Base-by-base conservation (phyloP, 1,140 invertebrate species). In the Drosophila serrata region DNA sequence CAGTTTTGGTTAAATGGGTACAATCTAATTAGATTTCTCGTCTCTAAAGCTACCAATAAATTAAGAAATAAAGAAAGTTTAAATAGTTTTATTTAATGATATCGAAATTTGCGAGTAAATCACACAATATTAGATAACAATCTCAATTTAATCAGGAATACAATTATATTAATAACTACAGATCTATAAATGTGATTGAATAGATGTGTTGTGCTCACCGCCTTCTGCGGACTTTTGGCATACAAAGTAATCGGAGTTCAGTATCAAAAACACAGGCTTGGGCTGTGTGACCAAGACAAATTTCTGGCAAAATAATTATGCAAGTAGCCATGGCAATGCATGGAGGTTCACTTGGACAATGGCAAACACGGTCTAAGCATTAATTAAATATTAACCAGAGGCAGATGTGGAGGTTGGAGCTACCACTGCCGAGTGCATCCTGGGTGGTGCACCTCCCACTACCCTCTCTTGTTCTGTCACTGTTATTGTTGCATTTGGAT, bases 361-460 rank as follows among this genome's bases (percentile, higher is more conserved):
- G n/a, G 37, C 43, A 61, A 51, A 61, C 55, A 70, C 29, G 17
- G 27, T 9, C 61, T 27, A 13, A 62, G 70, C 29, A 85, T 67
- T 76, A 76, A 77, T 85, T 80, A 73, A 85, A 80, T 72, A 81
- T 76, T 80, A 73, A 75, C 63, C 53, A 24, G 17, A 43, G 40
- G 24, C 56, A 37, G 75, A 72, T 37, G 48, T 13, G 35, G 33
- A n/a, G 46, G 40, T 15, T 39, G 2, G 29, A 27, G 27, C 6
- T 33, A 7, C 42, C 61, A 51, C 19, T 40, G 45, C 17, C 15
- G n/a, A 22, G 22, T 65, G 29, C 55, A 62, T 62, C 33, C 29
- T 7, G 13, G 8, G 35, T 12, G 24, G 27, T 1, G 13, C 4
- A 3, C 45, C 45, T 24, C 27, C 6, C 9, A 2, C 15, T 15